Percentiles rank a stretch among this genome's conserved stretches.
Evolutionary conservation across 2,888 invertebrate genomes (phyloP).

Genomic region (Diarsia dahlii): DNA sequence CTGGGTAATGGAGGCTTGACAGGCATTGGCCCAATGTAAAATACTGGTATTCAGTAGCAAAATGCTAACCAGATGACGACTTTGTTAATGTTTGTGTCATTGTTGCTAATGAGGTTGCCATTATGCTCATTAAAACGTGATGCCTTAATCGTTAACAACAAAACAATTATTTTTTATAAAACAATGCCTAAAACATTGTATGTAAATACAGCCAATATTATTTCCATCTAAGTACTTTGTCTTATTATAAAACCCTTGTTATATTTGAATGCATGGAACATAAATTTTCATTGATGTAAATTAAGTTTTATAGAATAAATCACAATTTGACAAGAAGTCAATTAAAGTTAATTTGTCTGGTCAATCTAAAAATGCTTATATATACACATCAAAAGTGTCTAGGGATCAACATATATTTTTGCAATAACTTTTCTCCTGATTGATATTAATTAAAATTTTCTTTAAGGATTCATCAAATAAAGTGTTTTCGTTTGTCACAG

Average conservation of each 20-base stretch:
- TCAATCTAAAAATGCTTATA: slow-evolving; percentile 15
- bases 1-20: not conserved
- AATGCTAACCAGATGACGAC: not conserved
- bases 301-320: slow-evolving; percentile 18
- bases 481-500: too few species aligned
- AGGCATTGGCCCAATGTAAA: not conserved
- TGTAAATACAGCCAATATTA: not conserved
- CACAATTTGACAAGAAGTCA: slow-evolving; percentile 11
- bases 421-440: too few species aligned
- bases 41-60: not conserved
- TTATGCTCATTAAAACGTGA: not conserved
- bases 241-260: not conserved
- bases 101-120: not conserved
- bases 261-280: slow-evolving; percentile 17
- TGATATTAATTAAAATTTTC: too few species aligned
- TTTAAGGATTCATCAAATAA: too few species aligned
- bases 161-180: not conserved
- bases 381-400: too few species aligned
- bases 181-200: not conserved
- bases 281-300: slow-evolving; percentile 22
- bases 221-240: too few species aligned
- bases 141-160: not conserved
- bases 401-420: too few species aligned
- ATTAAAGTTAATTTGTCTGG: slow-evolving; percentile 17
- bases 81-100: not conserved